Base-by-base conservation (phyloP, 2,113 vertebrate species). In the Colossoma macropomum region DNA sequence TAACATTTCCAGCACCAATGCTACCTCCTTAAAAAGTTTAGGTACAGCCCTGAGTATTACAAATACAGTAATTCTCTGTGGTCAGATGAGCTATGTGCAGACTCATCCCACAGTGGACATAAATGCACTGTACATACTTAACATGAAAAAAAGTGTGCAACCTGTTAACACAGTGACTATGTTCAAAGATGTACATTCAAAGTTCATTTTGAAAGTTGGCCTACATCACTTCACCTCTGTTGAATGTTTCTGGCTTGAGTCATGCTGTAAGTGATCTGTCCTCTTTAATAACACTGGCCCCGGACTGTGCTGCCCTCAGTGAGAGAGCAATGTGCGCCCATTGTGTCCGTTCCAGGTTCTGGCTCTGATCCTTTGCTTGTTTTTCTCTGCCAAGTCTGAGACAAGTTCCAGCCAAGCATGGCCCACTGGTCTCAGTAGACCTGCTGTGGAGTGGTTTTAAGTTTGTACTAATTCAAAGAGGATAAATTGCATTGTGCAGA, bases 261-360 rank as follows among this genome's bases (percentile, higher is more conserved):
- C 16, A 13, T 65, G 16, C 5, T 9, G 17, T 66, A 66, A 66
- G 12, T 52, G 50, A 85, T 82, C 84, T 21, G 60, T 13, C 62
- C 68, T 52, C 59, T 70, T 77, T 27, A 28, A 69, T 70, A 70
- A 70, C 74, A 25, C 30, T 73, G 30, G 12, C 45, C 23, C 63
- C 52, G 71, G 52, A 80, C 34, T 65, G n/a, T 71, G 48, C 34
- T 75, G 65, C n/a, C 59, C 34, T 72, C 19, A 72, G 16, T 19
- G n/a, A n/a, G 38, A 54, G 25, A 38, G 23, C 59, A 62, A 12
- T 75, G 66, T 75, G 25, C 30, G 63, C 21, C 74, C 63, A 17
- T 71, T 68, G 27, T 59, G 56, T 66, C 41, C 19, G 34, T 34
- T 19, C 50, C 60, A 69, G 60, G 34, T 63, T 73, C 66, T 30